phyloP scores from a whole-genome alignment of 2,113 vertebrate genomes.

The Laticauda laticaudata region DNA sequence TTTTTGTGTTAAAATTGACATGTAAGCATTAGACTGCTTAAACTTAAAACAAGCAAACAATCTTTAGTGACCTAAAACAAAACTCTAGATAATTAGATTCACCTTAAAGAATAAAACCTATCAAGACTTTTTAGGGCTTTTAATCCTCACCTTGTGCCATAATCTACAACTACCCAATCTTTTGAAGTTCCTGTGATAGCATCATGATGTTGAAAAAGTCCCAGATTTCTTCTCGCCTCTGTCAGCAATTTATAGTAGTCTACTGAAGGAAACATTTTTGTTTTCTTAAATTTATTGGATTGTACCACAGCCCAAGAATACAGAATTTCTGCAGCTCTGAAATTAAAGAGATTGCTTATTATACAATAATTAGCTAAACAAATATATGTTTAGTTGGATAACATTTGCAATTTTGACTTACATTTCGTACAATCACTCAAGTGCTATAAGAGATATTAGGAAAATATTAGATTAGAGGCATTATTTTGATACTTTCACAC shows the following conservation, averaged over 20 bases:
- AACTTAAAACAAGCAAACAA: not conserved
- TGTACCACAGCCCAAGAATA: constrained; percentile 82
- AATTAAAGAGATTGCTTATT: constrained; percentile 38
- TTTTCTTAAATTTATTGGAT: constrained; percentile 70
- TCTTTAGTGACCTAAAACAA: not conserved
- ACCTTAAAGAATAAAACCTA: not conserved
- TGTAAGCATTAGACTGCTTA: not conserved
- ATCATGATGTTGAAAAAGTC: constrained; percentile 92
- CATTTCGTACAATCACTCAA: not conserved
- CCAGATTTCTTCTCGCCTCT: constrained; percentile 81
- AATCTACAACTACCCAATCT: constrained; percentile 89
- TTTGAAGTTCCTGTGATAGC: constrained; percentile 89
- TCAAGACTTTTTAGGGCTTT: not conserved
- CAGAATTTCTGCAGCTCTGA: constrained; percentile 87
- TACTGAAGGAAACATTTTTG: constrained; percentile 72
- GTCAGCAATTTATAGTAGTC: constrained; percentile 76
- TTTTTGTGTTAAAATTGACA: not conserved
- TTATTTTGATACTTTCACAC: not conserved
- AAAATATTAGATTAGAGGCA: not conserved
- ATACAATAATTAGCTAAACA: not conserved
- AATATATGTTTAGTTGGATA: not conserved
- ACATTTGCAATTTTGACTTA: not conserved
- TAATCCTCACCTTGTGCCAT: constrained; percentile 85
- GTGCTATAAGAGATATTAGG: not conserved
- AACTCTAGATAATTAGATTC: not conserved